phyloP scores from a whole-genome alignment of 2,113 vertebrate species.

The Spea bombifrons region DNA sequence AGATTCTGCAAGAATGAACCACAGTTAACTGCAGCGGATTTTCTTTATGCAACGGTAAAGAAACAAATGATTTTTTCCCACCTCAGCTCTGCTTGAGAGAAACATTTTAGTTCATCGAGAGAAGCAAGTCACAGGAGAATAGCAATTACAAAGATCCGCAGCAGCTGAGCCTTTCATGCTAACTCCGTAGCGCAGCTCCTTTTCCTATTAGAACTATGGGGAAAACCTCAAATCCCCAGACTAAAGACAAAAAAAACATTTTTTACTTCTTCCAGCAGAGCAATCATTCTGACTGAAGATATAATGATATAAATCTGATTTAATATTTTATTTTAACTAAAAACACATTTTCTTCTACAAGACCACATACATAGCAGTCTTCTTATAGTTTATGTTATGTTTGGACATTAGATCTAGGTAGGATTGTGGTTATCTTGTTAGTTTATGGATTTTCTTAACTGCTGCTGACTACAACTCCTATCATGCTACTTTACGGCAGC shows the following conservation, averaged over 20 bases:
- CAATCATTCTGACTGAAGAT: slow-evolving; percentile 48
- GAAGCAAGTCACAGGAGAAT: slow-evolving; percentile 56
- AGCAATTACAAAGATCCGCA: slow-evolving; percentile 56
- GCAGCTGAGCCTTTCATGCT: slow-evolving; percentile 55
- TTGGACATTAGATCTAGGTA: not conserved
- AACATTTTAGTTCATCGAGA: slow-evolving; percentile 54
- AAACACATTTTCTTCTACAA: slow-evolving; percentile 48
- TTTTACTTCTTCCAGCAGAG: slow-evolving; percentile 30
- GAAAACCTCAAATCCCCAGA: slow-evolving; percentile 51
- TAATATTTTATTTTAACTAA: slow-evolving; percentile 49
- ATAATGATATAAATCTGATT: slow-evolving; percentile 38
- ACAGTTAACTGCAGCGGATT: slow-evolving; percentile 42
- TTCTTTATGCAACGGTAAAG: slow-evolving; percentile 45
- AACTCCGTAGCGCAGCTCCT: slow-evolving; percentile 33
- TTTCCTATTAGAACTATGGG: slow-evolving; percentile 51
- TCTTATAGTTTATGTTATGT: not conserved
- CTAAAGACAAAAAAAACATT: not conserved
- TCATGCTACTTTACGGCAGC: no score
- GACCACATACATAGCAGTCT: slow-evolving; percentile 37
- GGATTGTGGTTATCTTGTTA: not conserved
- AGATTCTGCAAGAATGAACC: slow-evolving; percentile 27
- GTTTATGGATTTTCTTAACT: no score
- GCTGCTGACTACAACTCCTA: no score
- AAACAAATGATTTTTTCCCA: slow-evolving; percentile 52
- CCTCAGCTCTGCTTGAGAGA: slow-evolving; percentile 53